Base-by-base conservation (phyloP, 2,888 invertebrate genomes). In the Drosophila antonietae region DNA sequence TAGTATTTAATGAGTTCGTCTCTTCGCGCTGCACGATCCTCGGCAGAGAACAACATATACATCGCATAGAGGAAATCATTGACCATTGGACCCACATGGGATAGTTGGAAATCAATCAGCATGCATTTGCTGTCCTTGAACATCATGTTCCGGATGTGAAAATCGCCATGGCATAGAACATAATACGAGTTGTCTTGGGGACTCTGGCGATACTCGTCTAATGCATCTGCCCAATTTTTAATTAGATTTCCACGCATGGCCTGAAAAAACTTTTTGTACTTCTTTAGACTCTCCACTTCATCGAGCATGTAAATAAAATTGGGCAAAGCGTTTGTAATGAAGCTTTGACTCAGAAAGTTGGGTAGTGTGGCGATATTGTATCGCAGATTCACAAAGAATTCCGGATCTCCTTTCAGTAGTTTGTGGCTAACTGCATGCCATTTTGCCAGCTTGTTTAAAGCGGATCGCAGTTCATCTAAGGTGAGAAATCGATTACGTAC, bases 161-260 rank as follows among this genome's bases (percentile, higher is more conserved):
- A 88, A 56, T 91, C 90, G 1, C 88, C 90, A 70, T 91, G 91
- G 47, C 80, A 80, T 3, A 91, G 78, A 2, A 87, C 91, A 62
- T 87, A 89, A 52, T 58, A 58, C 0, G 61, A 66, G 39, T 75
- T 49, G 3, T 63, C 18, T 1, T 55, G 64, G 2, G 51, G 75
- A n/a, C 77, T 76, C 0, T 62, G 63, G n/a, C 80, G 56, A 81
- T 60, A 74, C 78, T 89, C 14, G 43, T 51, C 52, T 14, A 75
- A 33, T 9, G 56, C 39, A 9, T 65, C 53, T 1, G 68, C 49
- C 55, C 73, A 73, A 12, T 68, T 51, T 20, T 68, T 51, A 4
- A 77, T 18, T 4, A 88, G 20, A 8, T 70, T 60, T 4, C 58
- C 51, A 15, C 73, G 41, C 63, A 87, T 52, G 3, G 46, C 37